Percentiles rank a stretch among this genome's conserved stretches.
Evolutionary conservation across 2,113 vertebrate genomes (phyloP).

Genomic region (Tinamus guttatus): DNA sequence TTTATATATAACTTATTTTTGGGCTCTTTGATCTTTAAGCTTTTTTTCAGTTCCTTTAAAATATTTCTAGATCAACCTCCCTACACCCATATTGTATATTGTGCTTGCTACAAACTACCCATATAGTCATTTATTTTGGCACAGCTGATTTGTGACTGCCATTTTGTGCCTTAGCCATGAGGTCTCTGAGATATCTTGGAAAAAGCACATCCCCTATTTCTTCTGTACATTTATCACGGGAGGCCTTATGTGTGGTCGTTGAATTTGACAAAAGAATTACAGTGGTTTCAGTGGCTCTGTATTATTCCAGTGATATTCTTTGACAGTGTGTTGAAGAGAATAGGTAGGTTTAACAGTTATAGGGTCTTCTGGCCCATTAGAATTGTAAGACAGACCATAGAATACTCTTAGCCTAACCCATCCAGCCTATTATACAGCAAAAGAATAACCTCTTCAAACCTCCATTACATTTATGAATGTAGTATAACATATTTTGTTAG

Average conservation of each 20-base stretch:
- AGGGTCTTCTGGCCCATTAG: neutral
- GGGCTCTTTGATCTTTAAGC: neutral
- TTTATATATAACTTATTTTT: neutral
- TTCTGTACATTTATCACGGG: neutral
- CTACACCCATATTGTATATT: neutral
- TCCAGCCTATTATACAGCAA: neutral
- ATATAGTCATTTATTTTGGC: neutral
- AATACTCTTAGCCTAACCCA: neutral
- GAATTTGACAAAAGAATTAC: neutral
- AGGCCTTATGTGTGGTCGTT: neutral
- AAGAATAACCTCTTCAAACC: neutral
- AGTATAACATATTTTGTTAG: neutral
- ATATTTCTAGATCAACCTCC: neutral
- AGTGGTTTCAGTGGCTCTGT: neutral
- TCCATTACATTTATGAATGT: neutral
- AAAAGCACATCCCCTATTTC: neutral
- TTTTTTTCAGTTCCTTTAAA: neutral
- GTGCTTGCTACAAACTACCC: neutral
- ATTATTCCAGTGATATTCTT: neutral
- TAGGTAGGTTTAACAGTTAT: neutral
- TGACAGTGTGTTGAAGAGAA: neutral
- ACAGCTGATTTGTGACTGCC: neutral
- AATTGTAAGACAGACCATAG: neutral
- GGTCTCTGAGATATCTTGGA: neutral
- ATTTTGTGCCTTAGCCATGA: neutral